These are phyloP conservation scores for Podarcis lilfordi DNA, from an alignment of 2,797 vertebrate genomes.

Conservation along the genomic window DNA sequence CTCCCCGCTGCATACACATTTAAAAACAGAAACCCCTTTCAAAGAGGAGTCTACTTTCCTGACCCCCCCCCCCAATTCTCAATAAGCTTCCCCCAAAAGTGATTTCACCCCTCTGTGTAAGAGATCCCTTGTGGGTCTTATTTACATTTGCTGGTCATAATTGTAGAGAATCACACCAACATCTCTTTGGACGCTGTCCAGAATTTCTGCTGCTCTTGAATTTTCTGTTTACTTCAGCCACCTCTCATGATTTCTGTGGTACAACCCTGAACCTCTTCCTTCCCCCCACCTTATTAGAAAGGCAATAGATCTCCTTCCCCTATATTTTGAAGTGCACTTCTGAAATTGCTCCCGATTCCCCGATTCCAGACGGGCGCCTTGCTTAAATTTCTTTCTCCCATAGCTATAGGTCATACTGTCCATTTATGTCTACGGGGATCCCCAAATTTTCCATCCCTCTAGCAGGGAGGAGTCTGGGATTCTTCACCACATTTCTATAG, in stretches of 20 bases:
- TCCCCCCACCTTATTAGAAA: background rate
- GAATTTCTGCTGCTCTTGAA: background rate
- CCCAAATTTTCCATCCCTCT: background rate
- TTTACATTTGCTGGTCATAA: background rate
- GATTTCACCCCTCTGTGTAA: background rate
- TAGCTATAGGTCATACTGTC: background rate
- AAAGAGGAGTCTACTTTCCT: background rate
- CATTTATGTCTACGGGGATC: background rate
- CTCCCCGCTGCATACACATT: background rate
- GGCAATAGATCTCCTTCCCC: constrained; percentile 12
- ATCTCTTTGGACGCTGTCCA: background rate
- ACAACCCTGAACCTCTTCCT: background rate
- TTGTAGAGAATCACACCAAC: background rate
- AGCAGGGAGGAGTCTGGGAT: background rate
- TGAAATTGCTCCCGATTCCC: background rate
- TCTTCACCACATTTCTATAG: background rate
- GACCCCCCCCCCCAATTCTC: background rate
- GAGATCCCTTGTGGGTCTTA: no score
- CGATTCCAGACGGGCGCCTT: background rate
- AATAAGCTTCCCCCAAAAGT: background rate
- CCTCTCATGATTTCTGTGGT: background rate
- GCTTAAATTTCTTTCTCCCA: background rate
- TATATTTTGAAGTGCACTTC: constrained; percentile 25
- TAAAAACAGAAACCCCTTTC: background rate
- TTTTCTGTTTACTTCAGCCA: background rate